phyloP scores from a whole-genome alignment of 2,113 vertebrate species.

The Reinhardtius hippoglossoides region DNA sequence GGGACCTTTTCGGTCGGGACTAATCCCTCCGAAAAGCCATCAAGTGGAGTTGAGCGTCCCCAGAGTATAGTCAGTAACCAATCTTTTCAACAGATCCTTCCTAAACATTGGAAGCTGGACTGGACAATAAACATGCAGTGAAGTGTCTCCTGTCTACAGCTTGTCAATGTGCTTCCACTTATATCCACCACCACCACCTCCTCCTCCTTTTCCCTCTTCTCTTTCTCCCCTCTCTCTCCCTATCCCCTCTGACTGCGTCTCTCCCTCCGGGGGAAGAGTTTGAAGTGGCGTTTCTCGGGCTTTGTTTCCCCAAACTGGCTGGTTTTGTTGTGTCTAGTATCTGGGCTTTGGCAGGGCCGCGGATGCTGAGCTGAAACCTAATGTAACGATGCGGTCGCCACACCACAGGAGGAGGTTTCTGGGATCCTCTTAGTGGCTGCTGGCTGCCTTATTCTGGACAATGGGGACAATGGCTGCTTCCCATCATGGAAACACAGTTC shows the following conservation, averaged over 20 bases:
- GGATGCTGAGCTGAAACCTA: slow-evolving; percentile 63
- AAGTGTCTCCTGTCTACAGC: slow-evolving; percentile 62
- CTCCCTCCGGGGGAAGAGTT: slow-evolving; percentile 52
- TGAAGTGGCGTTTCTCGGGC: slow-evolving; percentile 68
- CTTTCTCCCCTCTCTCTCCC: slow-evolving; percentile 27
- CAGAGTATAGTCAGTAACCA: slow-evolving; percentile 16
- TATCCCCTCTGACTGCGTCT: slow-evolving; percentile 45
- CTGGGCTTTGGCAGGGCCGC: slow-evolving; percentile 58
- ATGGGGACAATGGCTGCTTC: slow-evolving; percentile 28
- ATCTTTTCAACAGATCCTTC: slow-evolving; percentile 50
- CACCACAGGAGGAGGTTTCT: slow-evolving; percentile 59
- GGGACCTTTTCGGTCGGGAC: neutral
- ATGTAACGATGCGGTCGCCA: slow-evolving; percentile 58
- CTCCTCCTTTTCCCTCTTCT: slow-evolving; percentile 25
- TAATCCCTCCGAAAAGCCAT: slow-evolving; percentile 29
- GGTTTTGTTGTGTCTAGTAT: slow-evolving; percentile 77
- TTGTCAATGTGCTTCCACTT: slow-evolving; percentile 74
- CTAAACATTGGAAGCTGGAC: slow-evolving; percentile 28
- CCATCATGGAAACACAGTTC: slow-evolving; percentile 37
- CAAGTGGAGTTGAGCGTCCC: slow-evolving; percentile 25
- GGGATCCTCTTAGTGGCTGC: slow-evolving; percentile 56
- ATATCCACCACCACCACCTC: slow-evolving; percentile 42
- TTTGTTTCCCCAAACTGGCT: slow-evolving; percentile 66
- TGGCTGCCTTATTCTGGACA: slow-evolving; percentile 54
- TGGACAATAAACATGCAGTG: slow-evolving; percentile 40